Conservation (phyloP, 2,888 invertebrate species). For the Cerastis leucographa region DNA sequence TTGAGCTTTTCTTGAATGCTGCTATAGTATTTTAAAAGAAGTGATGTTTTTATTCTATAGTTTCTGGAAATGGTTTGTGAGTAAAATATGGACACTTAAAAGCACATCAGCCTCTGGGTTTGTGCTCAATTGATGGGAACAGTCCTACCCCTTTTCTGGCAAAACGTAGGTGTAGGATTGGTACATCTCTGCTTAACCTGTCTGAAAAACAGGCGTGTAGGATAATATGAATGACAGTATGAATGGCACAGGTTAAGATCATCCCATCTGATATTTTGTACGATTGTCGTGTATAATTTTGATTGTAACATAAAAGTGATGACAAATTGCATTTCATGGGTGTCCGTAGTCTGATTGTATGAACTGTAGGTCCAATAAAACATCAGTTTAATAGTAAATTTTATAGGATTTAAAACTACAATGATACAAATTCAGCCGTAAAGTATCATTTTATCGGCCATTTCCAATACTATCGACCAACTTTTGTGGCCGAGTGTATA, state of each 20-base stretch:
- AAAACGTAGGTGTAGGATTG: not conserved
- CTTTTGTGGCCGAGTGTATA: slow-evolving; percentile 30
- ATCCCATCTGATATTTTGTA: not conserved
- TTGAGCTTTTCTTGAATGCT: not conserved
- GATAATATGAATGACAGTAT: not conserved
- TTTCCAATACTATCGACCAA: slow-evolving; percentile 45
- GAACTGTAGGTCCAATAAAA: slow-evolving; percentile 26
- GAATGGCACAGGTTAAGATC: too few relatives aligned
- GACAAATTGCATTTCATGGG: slow-evolving; percentile 24
- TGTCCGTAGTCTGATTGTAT: slow-evolving; percentile 31
- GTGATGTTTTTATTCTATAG: not conserved
- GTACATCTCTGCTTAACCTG: not conserved
- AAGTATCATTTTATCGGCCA: slow-evolving; percentile 48
- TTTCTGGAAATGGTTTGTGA: not conserved
- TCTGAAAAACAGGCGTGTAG: not conserved
- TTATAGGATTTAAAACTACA: slow-evolving; percentile 51
- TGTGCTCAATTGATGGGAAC: not conserved
- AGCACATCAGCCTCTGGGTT: not conserved
- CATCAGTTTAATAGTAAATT: slow-evolving; percentile 36
- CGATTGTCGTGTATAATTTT: not conserved
- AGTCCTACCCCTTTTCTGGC: not conserved
- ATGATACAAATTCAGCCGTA: slow-evolving; percentile 44
- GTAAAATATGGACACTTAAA: not conserved
- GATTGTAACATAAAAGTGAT: not conserved
- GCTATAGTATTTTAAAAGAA: not conserved